These are phyloP conservation scores for Capra hircus DNA, from an alignment of 2,113 vertebrate genomes.

Conservation along the genomic window DNA sequence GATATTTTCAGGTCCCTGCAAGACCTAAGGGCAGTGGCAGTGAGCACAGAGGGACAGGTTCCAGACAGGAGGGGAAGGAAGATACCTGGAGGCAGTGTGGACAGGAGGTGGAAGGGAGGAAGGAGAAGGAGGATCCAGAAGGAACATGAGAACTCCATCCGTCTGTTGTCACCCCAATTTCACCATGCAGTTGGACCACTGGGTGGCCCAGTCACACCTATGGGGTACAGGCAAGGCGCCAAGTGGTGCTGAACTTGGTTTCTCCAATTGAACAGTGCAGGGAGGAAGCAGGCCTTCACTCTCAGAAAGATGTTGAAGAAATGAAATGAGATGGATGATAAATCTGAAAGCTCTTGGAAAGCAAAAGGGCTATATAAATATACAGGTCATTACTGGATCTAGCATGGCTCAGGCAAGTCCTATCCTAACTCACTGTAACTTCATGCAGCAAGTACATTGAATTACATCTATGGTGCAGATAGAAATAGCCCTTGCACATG, in stretches of 20 bases:
- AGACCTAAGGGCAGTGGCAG: not conserved
- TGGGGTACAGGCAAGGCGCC: too few relatives aligned
- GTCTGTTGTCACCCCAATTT: not conserved
- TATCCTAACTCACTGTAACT: not conserved
- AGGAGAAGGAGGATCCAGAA: not conserved
- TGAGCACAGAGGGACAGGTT: not conserved
- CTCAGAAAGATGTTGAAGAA: not conserved
- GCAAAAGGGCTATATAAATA: conserved; percentile 10
- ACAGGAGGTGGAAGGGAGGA: not conserved
- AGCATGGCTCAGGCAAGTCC: not conserved
- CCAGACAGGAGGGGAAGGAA: not conserved
- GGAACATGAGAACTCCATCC: not conserved
- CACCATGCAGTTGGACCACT: not conserved
- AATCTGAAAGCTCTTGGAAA: conserved; percentile 23
- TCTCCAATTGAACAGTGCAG: not conserved
- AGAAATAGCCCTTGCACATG: not conserved
- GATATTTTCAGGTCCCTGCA: not conserved
- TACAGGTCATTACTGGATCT: not conserved
- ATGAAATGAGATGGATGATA: not conserved
- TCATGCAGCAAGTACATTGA: not conserved
- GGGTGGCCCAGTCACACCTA: not conserved
- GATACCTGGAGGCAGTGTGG: not conserved
- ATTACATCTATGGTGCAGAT: not conserved
- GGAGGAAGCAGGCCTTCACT: not conserved
- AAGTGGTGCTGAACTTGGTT: not conserved